Evolutionary conservation across 2,113 vertebrate species (phyloP).

Genomic region (Dipodomys ordii): DNA sequence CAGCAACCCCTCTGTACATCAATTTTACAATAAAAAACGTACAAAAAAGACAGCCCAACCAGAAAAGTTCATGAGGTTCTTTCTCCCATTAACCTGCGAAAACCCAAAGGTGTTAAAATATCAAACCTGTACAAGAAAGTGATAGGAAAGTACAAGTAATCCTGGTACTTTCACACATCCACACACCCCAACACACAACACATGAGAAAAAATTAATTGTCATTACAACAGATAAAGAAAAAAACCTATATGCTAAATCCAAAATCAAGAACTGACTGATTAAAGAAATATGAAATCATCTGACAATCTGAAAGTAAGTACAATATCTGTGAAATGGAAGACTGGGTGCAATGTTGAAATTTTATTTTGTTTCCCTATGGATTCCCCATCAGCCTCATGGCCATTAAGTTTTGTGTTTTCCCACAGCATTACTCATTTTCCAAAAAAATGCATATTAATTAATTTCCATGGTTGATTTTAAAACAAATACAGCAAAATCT

Average conservation of each 20-base stretch:
- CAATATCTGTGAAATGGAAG: neutral
- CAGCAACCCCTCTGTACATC: too few relatives aligned
- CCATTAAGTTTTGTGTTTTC: neutral
- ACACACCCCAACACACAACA: too few relatives aligned
- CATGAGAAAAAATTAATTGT: neutral
- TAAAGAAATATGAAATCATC: neutral
- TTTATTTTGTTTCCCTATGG: neutral
- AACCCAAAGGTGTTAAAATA: too few relatives aligned
- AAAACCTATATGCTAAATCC: neutral
- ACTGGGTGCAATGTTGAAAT: neutral
- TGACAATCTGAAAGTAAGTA: neutral
- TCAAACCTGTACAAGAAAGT: too few relatives aligned
- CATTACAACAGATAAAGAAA: neutral
- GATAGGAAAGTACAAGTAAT: too few relatives aligned
- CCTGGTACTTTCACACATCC: too few relatives aligned
- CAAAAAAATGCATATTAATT: too few relatives aligned
- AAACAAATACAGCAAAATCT: neutral
- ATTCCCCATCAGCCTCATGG: neutral
- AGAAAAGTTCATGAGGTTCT: too few relatives aligned
- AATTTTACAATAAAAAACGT: too few relatives aligned
- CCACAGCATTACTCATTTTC: neutral
- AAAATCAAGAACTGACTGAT: neutral
- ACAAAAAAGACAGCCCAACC: too few relatives aligned
- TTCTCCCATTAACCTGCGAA: too few relatives aligned
- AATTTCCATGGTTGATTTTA: neutral